Evolutionary conservation across 2,888 invertebrate species (phyloP).

Genomic region (Leistus spinibarbis): DNA sequence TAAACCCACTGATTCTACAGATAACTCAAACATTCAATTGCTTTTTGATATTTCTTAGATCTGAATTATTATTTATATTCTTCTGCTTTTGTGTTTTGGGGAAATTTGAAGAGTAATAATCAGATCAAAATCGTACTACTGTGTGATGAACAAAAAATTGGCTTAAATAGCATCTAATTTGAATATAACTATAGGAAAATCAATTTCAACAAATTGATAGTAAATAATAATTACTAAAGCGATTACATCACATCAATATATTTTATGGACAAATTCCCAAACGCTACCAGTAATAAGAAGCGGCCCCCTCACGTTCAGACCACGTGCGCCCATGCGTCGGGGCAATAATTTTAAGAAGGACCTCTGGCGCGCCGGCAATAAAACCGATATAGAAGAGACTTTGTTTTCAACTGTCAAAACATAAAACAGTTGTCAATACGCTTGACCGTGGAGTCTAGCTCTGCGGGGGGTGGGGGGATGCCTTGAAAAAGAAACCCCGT

Average conservation of each 20-base stretch:
- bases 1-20: too few species aligned
- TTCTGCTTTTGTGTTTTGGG: too few species aligned
- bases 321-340: background rate
- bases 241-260: background rate
- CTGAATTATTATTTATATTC: too few species aligned
- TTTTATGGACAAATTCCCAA: background rate
- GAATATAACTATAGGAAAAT: too few species aligned
- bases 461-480: background rate
- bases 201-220: background rate
- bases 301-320: background rate
- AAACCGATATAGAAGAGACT: constrained; percentile 19
- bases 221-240: background rate
- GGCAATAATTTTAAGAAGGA: constrained; percentile 6
- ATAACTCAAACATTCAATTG: too few species aligned
- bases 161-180: too few species aligned
- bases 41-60: too few species aligned
- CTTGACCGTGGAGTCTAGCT: background rate
- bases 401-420: constrained; percentile 51
- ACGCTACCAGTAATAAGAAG: background rate
- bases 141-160: too few species aligned
- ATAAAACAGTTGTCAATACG: constrained; percentile 52
- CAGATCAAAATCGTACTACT: too few species aligned
- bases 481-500: background rate
- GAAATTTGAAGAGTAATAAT: too few species aligned
- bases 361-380: constrained; percentile 4